Evolutionary conservation across 2,797 vertebrate genomes (phyloP).

Genomic region (Antennarius maculatus): DNA sequence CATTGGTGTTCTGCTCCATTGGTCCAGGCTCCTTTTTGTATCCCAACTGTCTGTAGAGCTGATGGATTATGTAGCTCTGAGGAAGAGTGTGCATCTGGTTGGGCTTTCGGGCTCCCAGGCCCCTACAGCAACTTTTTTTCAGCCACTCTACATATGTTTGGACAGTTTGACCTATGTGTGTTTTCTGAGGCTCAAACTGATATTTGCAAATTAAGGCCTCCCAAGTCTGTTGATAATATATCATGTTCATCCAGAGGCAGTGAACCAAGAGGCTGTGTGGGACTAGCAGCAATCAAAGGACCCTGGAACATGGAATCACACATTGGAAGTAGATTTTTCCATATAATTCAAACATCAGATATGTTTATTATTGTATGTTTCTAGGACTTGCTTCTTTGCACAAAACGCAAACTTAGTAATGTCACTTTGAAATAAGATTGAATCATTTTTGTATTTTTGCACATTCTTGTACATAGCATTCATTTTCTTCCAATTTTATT

Average conservation of each 20-base stretch:
- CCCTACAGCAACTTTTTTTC: slow-evolving; percentile 13
- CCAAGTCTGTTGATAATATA: slow-evolving; percentile 1
- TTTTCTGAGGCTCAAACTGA: slow-evolving; percentile 3
- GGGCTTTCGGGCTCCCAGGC: slow-evolving; percentile 1
- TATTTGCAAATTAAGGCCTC: slow-evolving; percentile 20
- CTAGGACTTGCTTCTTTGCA: too few species aligned
- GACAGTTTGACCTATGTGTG: neutral
- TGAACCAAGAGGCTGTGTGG: neutral
- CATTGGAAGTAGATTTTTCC: neutral
- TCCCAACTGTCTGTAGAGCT: slow-evolving; percentile 9
- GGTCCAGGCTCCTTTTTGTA: neutral
- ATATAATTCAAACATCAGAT: too few species aligned
- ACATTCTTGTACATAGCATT: neutral
- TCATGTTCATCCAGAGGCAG: neutral
- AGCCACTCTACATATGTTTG: slow-evolving; percentile 13
- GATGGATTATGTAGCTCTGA: slow-evolving; percentile 40
- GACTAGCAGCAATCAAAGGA: neutral
- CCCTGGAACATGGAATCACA: neutral
- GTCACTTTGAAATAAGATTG: too few species aligned
- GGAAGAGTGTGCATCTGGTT: slow-evolving; percentile 5
- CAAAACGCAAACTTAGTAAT: too few species aligned
- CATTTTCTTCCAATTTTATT: neutral
- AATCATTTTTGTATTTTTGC: neutral
- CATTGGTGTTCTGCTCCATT: neutral
- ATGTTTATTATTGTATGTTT: neutral